These are phyloP conservation scores for Zaprionus lachaisei DNA, from an alignment of 1,140 invertebrate genomes.

Conservation along the genomic window DNA sequence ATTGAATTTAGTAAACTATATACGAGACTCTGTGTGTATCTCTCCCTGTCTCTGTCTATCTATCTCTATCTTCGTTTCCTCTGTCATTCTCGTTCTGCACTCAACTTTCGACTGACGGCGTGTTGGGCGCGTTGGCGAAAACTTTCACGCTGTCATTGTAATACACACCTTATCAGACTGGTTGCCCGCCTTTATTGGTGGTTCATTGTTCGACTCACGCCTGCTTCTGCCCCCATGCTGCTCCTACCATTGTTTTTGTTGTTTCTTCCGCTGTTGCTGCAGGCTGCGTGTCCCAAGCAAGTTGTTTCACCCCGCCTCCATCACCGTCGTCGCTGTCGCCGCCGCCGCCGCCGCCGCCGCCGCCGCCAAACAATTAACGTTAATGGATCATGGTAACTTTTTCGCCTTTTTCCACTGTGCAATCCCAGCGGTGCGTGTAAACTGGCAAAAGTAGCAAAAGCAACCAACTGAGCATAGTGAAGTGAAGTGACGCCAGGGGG, in stretches of 20 bases:
- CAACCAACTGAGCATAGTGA: slow-evolving; percentile 60
- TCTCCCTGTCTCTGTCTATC: slow-evolving; percentile 39
- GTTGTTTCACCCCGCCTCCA: slow-evolving; percentile 46
- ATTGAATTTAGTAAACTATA: slow-evolving; percentile 81
- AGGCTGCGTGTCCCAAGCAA: slow-evolving; percentile 74
- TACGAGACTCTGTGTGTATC: slow-evolving; percentile 20
- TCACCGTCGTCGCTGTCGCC: too few relatives aligned
- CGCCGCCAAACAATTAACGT: slow-evolving; percentile 82
- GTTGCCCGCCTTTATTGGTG: slow-evolving; percentile 27
- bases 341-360: neutral
- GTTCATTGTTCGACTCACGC: slow-evolving; percentile 39
- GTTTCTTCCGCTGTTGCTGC: slow-evolving; percentile 37
- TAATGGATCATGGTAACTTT: slow-evolving; percentile 83
- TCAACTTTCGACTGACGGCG: neutral
- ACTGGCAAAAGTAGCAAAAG: slow-evolving; percentile 79
- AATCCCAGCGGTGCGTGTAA: slow-evolving; percentile 82
- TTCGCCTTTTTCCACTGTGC: slow-evolving; percentile 79
- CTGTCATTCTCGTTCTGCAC: neutral
- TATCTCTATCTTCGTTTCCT: neutral
- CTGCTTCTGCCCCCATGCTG: neutral
- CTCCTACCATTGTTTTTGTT: slow-evolving; percentile 2
- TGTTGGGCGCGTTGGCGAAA: slow-evolving; percentile 43
- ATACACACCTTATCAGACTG: slow-evolving; percentile 69
- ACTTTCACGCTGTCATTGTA: slow-evolving; percentile 79
- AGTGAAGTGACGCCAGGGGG: neutral